A percentile compares a stretch with the other conserved stretches of the same genome.
These are phyloP conservation scores for Melopsittacus undulatus DNA, from an alignment of 2,797 vertebrate species.

Conservation along the genomic window DNA sequence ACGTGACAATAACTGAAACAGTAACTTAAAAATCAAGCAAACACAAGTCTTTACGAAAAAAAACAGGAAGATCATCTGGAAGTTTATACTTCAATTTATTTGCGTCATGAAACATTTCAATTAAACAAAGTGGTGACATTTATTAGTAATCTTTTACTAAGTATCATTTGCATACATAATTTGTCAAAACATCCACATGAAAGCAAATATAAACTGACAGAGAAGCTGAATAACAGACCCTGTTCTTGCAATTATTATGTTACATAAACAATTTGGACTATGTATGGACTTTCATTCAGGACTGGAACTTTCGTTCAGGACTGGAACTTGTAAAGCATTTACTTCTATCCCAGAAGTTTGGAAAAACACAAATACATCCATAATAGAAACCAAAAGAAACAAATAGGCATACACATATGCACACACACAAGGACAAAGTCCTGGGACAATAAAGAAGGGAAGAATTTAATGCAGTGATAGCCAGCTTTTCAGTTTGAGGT, in stretches of 20 bases:
- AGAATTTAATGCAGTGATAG: background rate
- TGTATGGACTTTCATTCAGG: background rate
- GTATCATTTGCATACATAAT: background rate
- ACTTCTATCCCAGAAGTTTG: background rate
- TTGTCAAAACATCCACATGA: background rate
- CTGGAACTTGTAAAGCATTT: background rate
- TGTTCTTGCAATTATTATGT: background rate
- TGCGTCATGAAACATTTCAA: background rate
- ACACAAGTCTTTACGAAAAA: background rate
- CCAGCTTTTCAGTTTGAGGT: background rate
- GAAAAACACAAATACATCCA: background rate
- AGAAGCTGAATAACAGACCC: background rate
- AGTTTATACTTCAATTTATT: background rate
- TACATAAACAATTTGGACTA: background rate
- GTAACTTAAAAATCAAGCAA: background rate
- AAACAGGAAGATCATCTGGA: background rate
- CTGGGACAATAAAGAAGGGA: background rate
- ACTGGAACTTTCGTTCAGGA: background rate
- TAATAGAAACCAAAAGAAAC: background rate
- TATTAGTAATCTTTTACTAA: background rate
- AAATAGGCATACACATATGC: background rate
- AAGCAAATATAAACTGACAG: background rate
- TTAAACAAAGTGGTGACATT: background rate
- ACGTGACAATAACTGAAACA: background rate
- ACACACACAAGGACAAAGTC: background rate